Conservation (phyloP, 92 coral and sea anemone species). For the Chrysogorgia sp. region DNA sequence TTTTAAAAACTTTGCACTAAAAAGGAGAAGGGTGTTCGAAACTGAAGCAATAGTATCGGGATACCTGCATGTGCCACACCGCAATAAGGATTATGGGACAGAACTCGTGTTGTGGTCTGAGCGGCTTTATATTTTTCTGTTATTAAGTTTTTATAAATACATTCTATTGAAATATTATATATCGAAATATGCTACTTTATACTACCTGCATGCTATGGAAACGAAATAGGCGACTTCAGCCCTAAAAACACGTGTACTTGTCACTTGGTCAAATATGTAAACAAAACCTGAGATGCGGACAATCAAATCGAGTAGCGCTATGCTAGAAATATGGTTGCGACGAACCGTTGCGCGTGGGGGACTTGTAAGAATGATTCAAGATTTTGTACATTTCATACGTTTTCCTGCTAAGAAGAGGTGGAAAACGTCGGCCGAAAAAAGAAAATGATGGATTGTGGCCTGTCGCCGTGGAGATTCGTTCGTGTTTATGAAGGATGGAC, state of each 20-base stretch:
- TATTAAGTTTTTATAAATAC: too few species aligned
- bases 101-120: too few species aligned
- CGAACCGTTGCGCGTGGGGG: conserved; percentile 39
- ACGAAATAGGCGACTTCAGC: neutral
- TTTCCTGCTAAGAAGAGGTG: conserved; percentile 30
- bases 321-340: conserved; percentile 19
- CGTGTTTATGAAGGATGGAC: too few species aligned
- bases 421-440: conserved; percentile 56
- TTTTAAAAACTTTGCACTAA: too few species aligned
- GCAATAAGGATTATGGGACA: too few species aligned
- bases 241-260: neutral
- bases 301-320: neutral
- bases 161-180: too few species aligned
- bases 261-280: neutral
- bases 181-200: too few species aligned
- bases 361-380: conserved; percentile 40
- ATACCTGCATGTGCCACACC: too few species aligned
- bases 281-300: neutral
- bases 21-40: too few species aligned
- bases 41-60: too few species aligned
- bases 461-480: conserved; percentile 66
- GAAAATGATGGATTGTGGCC: conserved; percentile 61
- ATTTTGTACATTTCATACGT: conserved; percentile 7
- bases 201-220: too few species aligned
- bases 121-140: too few species aligned